phyloP scores from a whole-genome alignment of 2,888 invertebrate genomes.

The Brachyptera risi region DNA sequence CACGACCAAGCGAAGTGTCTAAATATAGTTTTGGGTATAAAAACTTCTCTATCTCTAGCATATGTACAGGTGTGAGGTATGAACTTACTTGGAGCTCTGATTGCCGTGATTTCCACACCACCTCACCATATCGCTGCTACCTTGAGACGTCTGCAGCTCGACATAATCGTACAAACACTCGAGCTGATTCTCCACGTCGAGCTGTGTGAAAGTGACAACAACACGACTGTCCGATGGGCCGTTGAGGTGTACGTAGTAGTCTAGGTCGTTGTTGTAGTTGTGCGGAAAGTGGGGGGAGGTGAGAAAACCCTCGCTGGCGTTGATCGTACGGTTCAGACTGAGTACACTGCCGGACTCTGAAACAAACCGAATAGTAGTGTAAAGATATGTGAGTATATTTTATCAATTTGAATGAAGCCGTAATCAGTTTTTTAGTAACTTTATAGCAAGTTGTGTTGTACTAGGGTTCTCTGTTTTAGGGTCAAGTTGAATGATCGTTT shows the following conservation, averaged over 20 bases:
- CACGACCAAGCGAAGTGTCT: too few relatives aligned
- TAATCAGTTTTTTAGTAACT: too few relatives aligned
- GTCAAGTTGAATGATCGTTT: too few relatives aligned
- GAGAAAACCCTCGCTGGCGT: slow-evolving; percentile 59
- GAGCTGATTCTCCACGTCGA: slow-evolving; percentile 70
- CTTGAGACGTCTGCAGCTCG: slow-evolving; percentile 51
- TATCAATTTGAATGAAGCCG: too few relatives aligned
- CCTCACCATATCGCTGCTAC: slow-evolving; percentile 42
- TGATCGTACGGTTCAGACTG: slow-evolving; percentile 60
- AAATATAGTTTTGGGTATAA: too few relatives aligned
- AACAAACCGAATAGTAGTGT: background rate
- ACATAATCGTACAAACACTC: slow-evolving; percentile 78
- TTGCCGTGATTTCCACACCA: slow-evolving; percentile 54
- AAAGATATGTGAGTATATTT: background rate
- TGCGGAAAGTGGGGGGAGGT: slow-evolving; percentile 67
- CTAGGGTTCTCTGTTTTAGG: too few relatives aligned
- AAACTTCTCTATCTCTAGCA: too few relatives aligned
- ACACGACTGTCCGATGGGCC: slow-evolving; percentile 63
- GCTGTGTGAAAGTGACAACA: slow-evolving; percentile 61
- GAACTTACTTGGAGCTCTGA: too few relatives aligned
- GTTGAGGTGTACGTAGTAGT: slow-evolving; percentile 64
- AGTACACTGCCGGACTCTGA: slow-evolving; percentile 45
- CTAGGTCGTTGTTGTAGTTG: slow-evolving; percentile 66
- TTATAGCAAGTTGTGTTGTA: too few relatives aligned
- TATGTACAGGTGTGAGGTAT: too few relatives aligned